Percentiles rank a stretch among this genome's conserved stretches.
phyloP scores from a whole-genome alignment of 2,888 invertebrate species.

The Copidosoma aretas region DNA sequence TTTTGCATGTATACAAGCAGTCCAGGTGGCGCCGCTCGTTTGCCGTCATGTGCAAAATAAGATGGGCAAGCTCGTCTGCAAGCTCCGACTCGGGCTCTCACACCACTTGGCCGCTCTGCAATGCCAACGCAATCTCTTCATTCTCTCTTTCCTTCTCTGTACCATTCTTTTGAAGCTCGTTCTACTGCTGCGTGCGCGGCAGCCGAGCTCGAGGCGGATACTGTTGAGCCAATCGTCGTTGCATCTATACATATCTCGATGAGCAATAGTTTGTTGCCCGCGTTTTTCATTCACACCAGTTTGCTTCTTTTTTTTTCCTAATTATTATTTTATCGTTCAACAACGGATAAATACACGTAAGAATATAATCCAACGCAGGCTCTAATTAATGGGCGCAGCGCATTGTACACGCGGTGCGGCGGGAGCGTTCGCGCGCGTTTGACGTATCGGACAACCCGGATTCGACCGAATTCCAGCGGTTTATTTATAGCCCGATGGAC shows the following conservation, averaged over 20 bases:
- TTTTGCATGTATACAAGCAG: not conserved
- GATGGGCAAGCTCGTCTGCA: not conserved
- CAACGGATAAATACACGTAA: slow-evolving; percentile 4
- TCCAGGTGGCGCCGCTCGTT: not conserved
- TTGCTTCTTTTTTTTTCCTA: no score
- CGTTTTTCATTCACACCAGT: no score
- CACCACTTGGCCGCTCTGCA: not conserved
- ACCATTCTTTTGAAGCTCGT: no score
- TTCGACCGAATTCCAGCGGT: not conserved
- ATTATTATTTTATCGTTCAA: not conserved
- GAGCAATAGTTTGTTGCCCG: no score
- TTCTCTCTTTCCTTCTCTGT: not conserved
- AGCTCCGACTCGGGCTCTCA: not conserved
- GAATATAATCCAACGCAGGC: slow-evolving; percentile 8
- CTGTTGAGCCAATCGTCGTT: no score
- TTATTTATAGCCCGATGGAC: not conserved
- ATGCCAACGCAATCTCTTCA: not conserved
- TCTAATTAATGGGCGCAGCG: not conserved
- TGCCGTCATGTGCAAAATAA: no score
- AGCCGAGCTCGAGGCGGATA: no score
- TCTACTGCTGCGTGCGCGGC: no score
- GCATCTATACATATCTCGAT: no score
- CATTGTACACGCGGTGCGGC: not conserved
- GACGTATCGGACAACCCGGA: not conserved
- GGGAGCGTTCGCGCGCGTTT: not conserved